Evolutionary conservation across 2,888 invertebrate species (phyloP), one percentile per base, ranked within the genome.

Genomic region (Trypoxylon attenuatum): DNA sequence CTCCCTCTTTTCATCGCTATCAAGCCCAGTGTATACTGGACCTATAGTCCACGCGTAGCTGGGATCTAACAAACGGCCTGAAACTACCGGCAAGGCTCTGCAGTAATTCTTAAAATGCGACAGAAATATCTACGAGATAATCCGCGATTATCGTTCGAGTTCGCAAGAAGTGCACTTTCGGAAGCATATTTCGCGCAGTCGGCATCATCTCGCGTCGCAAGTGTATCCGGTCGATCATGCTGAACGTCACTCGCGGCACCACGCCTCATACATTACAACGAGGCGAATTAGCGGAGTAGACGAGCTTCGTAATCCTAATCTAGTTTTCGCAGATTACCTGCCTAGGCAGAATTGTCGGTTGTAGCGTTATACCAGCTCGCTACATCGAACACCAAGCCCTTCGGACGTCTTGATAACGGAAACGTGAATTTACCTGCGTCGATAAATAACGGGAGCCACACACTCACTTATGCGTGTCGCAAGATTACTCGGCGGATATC

Each of bases 321-420:
- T 53, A 66, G 76, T 71, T 69, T 66, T 55, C 55, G 47, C 27
- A 63, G 71, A 76, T 76, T 66, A 73, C 50, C 56, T 60, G 39
- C 49, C 57, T 60, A 38, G 45, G 13, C 41, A 56, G 55, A 72
- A 70, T 75, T 57, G 65, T 52, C 51, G 70, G 63, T 59, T 63
- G n/a, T n/a, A n/a, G n/a, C n/a, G n/a, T n/a, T n/a, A n/a, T n/a
- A n/a, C n/a, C n/a, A n/a, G n/a, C n/a, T n/a, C n/a, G n/a, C n/a
- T n/a, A n/a, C n/a, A n/a, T n/a, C n/a, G n/a, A n/a, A n/a, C n/a
- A n/a, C n/a, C n/a, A n/a, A n/a, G 33, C 52, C 38, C 25, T 23
- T n/a, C 45, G 46, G 23, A 61, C 23, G 52, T 47, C 42, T 61
- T 42, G 63, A 62, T n/a, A 56, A 60, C 64, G 65, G 60, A 70